Evolutionary conservation across 2,113 vertebrate genomes (phyloP).

Genomic region (Myotis yumanensis): DNA sequence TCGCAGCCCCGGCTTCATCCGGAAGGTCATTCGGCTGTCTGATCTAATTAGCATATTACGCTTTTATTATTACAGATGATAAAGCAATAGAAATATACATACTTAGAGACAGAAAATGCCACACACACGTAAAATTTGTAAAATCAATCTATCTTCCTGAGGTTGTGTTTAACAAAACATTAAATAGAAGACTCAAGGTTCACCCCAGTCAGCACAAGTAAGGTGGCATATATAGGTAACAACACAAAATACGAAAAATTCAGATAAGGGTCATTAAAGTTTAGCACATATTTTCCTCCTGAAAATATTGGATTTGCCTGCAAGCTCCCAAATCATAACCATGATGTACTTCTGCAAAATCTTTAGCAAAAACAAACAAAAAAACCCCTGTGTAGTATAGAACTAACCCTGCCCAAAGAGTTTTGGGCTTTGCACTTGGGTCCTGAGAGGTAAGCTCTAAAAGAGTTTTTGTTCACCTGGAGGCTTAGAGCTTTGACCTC

Average conservation of each 20-base stretch:
- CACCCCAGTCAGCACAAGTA: not conserved
- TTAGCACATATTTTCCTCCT: not conserved
- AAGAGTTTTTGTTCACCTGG: not conserved
- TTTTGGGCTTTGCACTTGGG: not conserved
- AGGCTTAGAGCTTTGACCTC: not conserved
- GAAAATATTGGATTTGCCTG: not conserved
- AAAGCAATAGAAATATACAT: not conserved
- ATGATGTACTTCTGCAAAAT: not conserved
- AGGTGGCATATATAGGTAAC: not conserved
- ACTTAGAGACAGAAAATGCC: not conserved
- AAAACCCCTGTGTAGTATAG: not conserved
- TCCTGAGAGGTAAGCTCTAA: not conserved
- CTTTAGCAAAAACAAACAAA: not conserved
- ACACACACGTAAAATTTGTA: not conserved
- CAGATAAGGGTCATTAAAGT: constrained; percentile 4
- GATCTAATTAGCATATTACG: too few relatives aligned
- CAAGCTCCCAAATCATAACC: not conserved
- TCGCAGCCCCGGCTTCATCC: too few relatives aligned
- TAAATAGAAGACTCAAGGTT: constrained; percentile 11
- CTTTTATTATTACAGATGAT: not conserved
- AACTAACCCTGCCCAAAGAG: not conserved
- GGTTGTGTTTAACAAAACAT: not conserved
- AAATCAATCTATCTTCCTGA: constrained; percentile 15
- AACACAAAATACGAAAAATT: not conserved
- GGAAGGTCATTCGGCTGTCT: too few relatives aligned